A percentile compares a stretch with the other conserved stretches of the same genome.
Conservation (phyloP, 2,888 invertebrate species). For the Herminia tarsipennalis region DNA sequence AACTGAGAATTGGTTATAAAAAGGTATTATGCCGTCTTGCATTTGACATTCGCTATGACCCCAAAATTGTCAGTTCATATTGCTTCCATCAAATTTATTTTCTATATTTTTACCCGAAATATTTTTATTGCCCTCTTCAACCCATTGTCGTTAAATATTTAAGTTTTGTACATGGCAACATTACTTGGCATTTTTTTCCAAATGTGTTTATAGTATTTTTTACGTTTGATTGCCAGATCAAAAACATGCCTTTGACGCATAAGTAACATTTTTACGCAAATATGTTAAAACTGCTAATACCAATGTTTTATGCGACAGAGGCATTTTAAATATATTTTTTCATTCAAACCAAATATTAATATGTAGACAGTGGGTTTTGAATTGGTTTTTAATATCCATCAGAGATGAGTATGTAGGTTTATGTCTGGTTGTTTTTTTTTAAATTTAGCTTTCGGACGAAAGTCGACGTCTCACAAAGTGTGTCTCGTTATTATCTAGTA, state of each 20-base stretch:
- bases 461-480: constrained; percentile 62
- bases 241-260: neutral
- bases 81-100: constrained; percentile 38
- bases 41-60: constrained; percentile 37
- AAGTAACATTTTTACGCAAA: neutral
- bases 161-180: too few relatives aligned
- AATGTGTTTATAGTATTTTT: constrained; percentile 18
- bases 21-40: constrained; percentile 34
- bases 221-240: constrained; percentile 3
- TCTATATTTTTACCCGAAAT: constrained; percentile 27
- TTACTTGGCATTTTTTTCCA: constrained; percentile 12
- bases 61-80: constrained; percentile 33
- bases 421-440: constrained; percentile 68
- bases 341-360: too few relatives aligned
- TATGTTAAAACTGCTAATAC: neutral
- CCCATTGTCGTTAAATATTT: constrained; percentile 35
- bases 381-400: constrained; percentile 52
- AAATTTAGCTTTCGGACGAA: constrained; percentile 67
- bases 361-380: constrained; percentile 69
- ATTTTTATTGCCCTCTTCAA: constrained; percentile 35
- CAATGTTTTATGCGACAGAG: constrained; percentile 13
- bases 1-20: neutral
- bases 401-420: constrained; percentile 59
- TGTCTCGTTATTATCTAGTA: constrained; percentile 78
- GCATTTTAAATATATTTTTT: constrained; percentile 49